These are phyloP conservation scores for Harpagifer antarcticus DNA, from an alignment of 2,797 vertebrate species.

Conservation along the genomic window DNA sequence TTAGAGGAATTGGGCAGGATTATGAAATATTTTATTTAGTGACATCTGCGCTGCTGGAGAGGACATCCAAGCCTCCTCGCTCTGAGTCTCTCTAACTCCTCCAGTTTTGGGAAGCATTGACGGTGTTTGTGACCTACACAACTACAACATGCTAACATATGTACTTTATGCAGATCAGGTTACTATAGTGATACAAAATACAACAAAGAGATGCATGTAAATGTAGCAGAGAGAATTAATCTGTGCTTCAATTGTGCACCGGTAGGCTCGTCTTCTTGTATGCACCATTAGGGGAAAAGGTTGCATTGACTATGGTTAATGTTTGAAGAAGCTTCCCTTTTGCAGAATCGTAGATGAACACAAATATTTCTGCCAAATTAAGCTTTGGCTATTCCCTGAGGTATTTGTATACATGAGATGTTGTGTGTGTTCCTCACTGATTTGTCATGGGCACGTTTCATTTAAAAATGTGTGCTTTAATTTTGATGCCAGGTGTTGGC, in stretches of 20 bases:
- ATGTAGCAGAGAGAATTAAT: not conserved
- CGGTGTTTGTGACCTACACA: slow-evolving; percentile 45
- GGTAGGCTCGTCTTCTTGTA: not conserved
- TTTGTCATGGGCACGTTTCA: not conserved
- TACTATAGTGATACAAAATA: not conserved
- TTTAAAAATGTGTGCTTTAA: not conserved
- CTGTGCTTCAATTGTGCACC: not conserved
- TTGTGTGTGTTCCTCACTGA: not conserved
- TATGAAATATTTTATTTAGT: slow-evolving; percentile 86
- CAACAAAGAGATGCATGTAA: not conserved
- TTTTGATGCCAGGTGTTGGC: not conserved
- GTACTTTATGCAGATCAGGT: slow-evolving; percentile 26
- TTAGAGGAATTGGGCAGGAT: slow-evolving; percentile 88
- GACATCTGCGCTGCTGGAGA: slow-evolving; percentile 85
- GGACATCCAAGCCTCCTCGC: slow-evolving; percentile 72
- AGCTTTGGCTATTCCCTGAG: not conserved
- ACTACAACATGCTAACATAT: slow-evolving; percentile 43
- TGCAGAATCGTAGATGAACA: not conserved
- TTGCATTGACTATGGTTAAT: not conserved
- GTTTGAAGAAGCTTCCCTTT: not conserved
- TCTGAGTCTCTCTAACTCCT: slow-evolving; percentile 55
- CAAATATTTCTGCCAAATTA: not conserved
- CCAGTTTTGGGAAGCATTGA: slow-evolving; percentile 40
- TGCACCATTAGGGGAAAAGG: not conserved
- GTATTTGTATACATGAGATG: not conserved